phyloP scores from a whole-genome alignment of 2,888 invertebrate genomes.

The Eilema depressum region DNA sequence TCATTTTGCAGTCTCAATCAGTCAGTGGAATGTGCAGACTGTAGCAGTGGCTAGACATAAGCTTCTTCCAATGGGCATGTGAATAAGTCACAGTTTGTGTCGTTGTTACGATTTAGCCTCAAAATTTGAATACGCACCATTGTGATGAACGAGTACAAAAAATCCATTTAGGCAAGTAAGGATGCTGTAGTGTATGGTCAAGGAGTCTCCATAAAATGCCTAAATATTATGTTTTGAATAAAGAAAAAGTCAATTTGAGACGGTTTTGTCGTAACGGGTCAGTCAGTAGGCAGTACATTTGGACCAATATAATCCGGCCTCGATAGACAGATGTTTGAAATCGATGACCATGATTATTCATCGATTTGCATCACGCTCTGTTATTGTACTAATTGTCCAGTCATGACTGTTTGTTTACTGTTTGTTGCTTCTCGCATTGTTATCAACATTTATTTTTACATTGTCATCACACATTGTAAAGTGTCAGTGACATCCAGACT shows the following conservation, averaged over 20 bases:
- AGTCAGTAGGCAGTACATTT: conserved; percentile 8
- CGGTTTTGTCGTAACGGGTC: background rate
- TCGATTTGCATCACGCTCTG: conserved; percentile 29
- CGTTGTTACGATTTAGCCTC: background rate
- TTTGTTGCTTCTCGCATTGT: conserved; percentile 22
- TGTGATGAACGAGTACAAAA: too few species aligned
- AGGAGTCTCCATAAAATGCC: too few species aligned
- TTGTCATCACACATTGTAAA: conserved; percentile 9
- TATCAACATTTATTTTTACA: conserved; percentile 16
- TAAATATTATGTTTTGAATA: too few species aligned
- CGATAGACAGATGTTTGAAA: conserved; percentile 19
- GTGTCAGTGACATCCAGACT: background rate
- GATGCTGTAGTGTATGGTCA: too few species aligned
- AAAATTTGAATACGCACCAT: too few species aligned
- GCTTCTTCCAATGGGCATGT: too few species aligned
- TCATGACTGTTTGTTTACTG: conserved; percentile 31
- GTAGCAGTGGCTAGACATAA: too few species aligned
- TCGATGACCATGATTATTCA: conserved; percentile 34
- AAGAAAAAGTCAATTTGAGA: background rate
- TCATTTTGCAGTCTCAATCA: too few species aligned
- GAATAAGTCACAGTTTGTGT: too few species aligned
- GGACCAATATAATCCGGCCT: conserved; percentile 11
- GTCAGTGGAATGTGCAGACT: too few species aligned
- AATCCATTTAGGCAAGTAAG: too few species aligned
- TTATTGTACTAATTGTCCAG: conserved; percentile 47